Percentiles rank a stretch among this genome's conserved stretches.
Conservation (phyloP, 2,113 vertebrate genomes). For the Ptilonorhynchus violaceus region DNA sequence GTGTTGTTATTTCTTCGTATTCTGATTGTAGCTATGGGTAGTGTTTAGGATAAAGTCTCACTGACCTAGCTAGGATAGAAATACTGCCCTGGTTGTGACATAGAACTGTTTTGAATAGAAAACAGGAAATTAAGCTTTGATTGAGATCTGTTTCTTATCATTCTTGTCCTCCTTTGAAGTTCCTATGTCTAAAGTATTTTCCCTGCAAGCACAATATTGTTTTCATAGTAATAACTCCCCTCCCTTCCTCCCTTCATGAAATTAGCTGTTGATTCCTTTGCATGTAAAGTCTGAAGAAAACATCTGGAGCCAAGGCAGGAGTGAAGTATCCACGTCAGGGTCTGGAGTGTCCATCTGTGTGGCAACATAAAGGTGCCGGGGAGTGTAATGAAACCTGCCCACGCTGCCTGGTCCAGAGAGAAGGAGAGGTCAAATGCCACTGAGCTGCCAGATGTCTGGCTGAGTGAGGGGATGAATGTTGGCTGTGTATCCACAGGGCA, state of each 20-base stretch:
- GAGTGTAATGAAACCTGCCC: not conserved
- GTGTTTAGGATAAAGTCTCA: not conserved
- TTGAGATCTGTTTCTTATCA: conserved; percentile 48
- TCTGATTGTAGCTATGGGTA: not conserved
- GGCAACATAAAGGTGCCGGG: not conserved
- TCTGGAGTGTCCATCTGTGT: not conserved
- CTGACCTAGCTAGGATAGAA: not conserved
- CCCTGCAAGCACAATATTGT: conserved; percentile 1
- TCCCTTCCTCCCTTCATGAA: not conserved
- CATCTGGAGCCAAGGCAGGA: not conserved
- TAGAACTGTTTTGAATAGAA: not conserved
- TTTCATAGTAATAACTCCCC: not conserved
- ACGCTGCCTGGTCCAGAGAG: rapidly evolving
- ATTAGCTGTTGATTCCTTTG: not conserved
- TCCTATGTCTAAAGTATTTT: not conserved
- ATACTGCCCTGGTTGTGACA: not conserved
- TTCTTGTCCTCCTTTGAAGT: conserved; percentile 13
- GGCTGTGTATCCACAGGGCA: not conserved
- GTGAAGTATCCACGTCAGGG: rapidly evolving
- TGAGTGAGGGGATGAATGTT: not conserved
- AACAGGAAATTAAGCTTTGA: conserved; percentile 31
- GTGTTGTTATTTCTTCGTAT: not conserved
- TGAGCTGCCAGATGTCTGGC: not conserved
- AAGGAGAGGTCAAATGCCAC: not conserved
- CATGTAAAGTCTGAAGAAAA: not conserved